A percentile compares a stretch with the other conserved stretches of the same genome.
These are phyloP conservation scores for Poeciliopsis gracilis DNA, from an alignment of 2,797 vertebrate genomes.

Conservation along the genomic window DNA sequence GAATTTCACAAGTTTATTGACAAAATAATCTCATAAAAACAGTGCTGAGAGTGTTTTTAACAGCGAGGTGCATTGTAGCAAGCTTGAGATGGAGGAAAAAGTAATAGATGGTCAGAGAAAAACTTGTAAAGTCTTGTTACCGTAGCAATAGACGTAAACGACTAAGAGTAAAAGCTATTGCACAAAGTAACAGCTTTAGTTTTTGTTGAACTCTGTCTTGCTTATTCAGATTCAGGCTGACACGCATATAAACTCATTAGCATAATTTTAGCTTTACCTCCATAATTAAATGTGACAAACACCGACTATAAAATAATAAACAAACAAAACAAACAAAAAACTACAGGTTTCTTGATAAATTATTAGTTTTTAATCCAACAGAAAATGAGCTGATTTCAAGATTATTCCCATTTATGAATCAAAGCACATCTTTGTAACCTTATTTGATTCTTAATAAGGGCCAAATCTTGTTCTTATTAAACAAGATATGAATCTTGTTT, in stretches of 20 bases:
- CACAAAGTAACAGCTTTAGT: not conserved
- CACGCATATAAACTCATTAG: not conserved
- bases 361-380: not conserved
- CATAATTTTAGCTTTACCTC: not conserved
- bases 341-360: not conserved
- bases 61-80: not conserved
- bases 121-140: slow-evolving; percentile 9
- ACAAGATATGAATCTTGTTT: not conserved
- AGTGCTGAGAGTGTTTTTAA: slow-evolving; percentile 13
- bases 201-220: not conserved
- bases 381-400: not conserved
- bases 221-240: not conserved
- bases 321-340: too few relatives aligned
- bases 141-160: not conserved
- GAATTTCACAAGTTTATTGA: slow-evolving; percentile 30
- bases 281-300: not conserved
- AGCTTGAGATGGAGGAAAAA: slow-evolving; percentile 6
- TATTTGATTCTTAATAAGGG: not conserved
- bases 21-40: slow-evolving; percentile 27
- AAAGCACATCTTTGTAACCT: not conserved
- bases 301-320: not conserved
- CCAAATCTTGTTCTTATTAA: not conserved
- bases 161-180: not conserved
- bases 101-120: slow-evolving; percentile 21
- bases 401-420: not conserved